Base-by-base conservation (phyloP, 1,140 invertebrate genomes). In the Dendroctonus valens region DNA sequence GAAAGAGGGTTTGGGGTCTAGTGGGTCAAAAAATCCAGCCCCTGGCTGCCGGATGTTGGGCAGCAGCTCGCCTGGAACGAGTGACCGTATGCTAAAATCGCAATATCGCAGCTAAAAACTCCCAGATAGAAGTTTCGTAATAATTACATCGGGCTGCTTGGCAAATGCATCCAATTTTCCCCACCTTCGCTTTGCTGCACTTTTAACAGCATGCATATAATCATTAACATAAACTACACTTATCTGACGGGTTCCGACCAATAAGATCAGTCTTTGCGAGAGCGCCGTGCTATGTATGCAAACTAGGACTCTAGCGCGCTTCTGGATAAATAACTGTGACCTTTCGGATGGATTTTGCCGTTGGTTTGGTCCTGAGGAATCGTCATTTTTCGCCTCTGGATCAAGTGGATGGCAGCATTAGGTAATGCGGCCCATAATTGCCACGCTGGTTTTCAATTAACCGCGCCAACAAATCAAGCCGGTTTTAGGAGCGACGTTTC, bases 361-460 rank as follows among this genome's bases (percentile, higher is more conserved):
- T n/a, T n/a, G n/a, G n/a, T n/a, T n/a, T n/a, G n/a, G n/a, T 26
- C 26, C 26, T 26, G 26, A 26, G 3, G 26, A 26, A 26, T 26
- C 26, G 26, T 26, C 26, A 26, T 26, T 26, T 26, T 26, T 26
- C 26, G 26, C 26, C 26, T 2, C 26, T 3, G 26, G 26, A 26
- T n/a, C n/a, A n/a, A n/a, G n/a, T n/a, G n/a, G n/a, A n/a, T n/a
- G n/a, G n/a, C n/a, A n/a, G n/a, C n/a, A n/a, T 44, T 44, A 44
- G 42, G 42, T 44, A 44, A 8, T 44, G 7, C 42, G 42, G n/a
- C 42, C 42, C 42, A 77, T 79, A 79, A 79, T 79, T 79, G 77
- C 77, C 74, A n/a, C n/a, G 69, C 73, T 70, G 78, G 77, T 75
- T 79, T 79, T 79, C 78, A 79, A 79, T 79, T 79, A 79, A 79